These are phyloP conservation scores for Ascaphus truei DNA, from an alignment of 2,113 vertebrate species.

Conservation along the genomic window DNA sequence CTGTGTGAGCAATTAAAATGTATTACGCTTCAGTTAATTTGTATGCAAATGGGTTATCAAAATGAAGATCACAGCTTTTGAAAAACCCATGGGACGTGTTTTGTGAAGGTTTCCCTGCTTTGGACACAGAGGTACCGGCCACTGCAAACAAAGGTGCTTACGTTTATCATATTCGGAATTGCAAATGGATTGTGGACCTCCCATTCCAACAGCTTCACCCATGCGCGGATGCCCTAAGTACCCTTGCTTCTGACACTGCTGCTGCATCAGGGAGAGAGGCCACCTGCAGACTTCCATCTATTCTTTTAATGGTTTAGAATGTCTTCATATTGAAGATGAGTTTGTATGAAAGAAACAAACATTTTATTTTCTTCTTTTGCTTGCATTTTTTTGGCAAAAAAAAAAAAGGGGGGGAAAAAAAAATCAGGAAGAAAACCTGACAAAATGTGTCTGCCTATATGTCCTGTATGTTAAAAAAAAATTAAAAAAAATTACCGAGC, in stretches of 20 bases:
- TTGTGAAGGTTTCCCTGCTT: slow-evolving; percentile 13
- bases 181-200: slow-evolving; percentile 13
- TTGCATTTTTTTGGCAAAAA: slow-evolving; percentile 78
- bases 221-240: slow-evolving; percentile 19
- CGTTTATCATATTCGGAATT: slow-evolving; percentile 5
- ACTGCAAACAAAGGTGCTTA: slow-evolving; percentile 27
- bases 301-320: slow-evolving; percentile 41
- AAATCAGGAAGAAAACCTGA: slow-evolving; percentile 46
- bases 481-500: slow-evolving; percentile 33
- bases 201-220: slow-evolving; percentile 14
- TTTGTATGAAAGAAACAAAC: slow-evolving; percentile 79
- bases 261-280: slow-evolving; percentile 71
- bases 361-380: slow-evolving; percentile 67
- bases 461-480: slow-evolving; percentile 58
- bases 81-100: slow-evolving; percentile 45
- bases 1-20: not conserved
- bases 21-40: not conserved
- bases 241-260: slow-evolving; percentile 61
- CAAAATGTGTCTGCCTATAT: slow-evolving; percentile 64
- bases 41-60: not conserved
- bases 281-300: slow-evolving; percentile 70
- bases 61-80: not conserved
- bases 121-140: not conserved
- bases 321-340: slow-evolving; percentile 87
- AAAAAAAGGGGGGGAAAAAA: slow-evolving; percentile 42